Percentiles rank a stretch among this genome's conserved stretches.
phyloP scores from a whole-genome alignment of 2,113 vertebrate genomes.

The Heteronetta atricapilla region DNA sequence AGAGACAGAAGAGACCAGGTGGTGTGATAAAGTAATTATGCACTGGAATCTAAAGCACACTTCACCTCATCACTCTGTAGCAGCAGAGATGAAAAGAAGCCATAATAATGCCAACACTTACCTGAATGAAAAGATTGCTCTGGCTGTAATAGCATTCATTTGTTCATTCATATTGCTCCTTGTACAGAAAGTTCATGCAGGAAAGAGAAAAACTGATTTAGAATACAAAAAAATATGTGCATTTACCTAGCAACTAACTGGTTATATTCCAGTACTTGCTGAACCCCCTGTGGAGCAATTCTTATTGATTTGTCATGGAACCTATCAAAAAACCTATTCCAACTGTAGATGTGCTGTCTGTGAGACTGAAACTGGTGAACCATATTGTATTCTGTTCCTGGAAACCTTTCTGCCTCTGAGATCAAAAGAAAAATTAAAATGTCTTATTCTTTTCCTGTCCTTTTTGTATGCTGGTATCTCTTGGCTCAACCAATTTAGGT shows the following conservation, averaged over 20 bases:
- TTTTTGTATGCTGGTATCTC: conserved; percentile 7
- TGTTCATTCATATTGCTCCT: neutral
- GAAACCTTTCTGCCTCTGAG: conserved; percentile 1
- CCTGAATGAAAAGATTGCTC: neutral
- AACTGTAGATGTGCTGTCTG: neutral
- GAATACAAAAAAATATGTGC: conserved; percentile 4
- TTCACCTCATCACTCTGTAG: neutral
- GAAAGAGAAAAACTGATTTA: neutral
- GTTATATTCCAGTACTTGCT: conserved; percentile 11
- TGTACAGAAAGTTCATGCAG: neutral
- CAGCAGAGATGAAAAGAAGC: neutral
- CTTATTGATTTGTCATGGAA: conserved; percentile 16
- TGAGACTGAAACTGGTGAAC: neutral
- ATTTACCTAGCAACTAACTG: neutral
- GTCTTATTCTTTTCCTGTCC: neutral
- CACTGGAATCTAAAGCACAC: neutral
- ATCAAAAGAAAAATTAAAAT: conserved; percentile 22
- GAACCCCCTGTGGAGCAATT: neutral
- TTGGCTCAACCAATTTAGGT: conserved; percentile 4
- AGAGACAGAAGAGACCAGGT: neutral
- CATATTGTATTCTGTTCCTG: fast-evolving
- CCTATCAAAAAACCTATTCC: neutral
- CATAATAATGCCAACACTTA: neutral
- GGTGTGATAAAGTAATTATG: neutral
- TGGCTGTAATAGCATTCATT: neutral